Base-by-base conservation (phyloP, 2,113 vertebrate genomes). In the Uria aalge region DNA sequence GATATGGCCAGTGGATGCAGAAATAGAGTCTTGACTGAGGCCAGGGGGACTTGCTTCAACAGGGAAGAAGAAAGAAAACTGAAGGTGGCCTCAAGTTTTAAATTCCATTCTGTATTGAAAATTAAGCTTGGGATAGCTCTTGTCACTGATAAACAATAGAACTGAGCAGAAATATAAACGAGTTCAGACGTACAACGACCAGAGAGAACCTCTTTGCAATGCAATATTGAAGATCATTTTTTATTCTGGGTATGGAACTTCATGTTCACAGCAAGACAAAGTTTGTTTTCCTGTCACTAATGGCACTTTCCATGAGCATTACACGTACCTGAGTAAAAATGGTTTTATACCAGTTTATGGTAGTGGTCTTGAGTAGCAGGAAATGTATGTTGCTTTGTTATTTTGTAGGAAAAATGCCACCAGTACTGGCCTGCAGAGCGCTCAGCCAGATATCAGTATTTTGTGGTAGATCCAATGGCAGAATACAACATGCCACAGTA, bases 401-500 rank as follows among this genome's bases (percentile, higher is more conserved):
- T 94, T 71, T 94, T 92, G 32, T 93, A 99, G 99, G 99, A 99
- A 98, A 99, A 99, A 97, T 99, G 99, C 96, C 99, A 99, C 97
- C 99, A 99, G 95, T 99, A 99, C 87, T 99, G 99, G 99, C 99
- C 99, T 90, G 99, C 99, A 6, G 99, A 99, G 95, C 99, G 99
- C 80, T 99, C 99, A 63, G 99, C 99, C 91, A 99, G 99, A 95
- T 99, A 99, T 68, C 99, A 99, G 97, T 99, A 99, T 98, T 99
- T 99, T 98, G 99, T 99, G 88, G 99, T 99, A 95, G 99, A 99
- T 96, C 99, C 99, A 45, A 99, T 99, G 99, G 99, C 99, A 29
- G 99, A 99, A 85, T 99, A 99, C 95, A 99, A 99, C 97, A 99
- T 99, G 99, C 99, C 99, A 64, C 99, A 99, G 92, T 99, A 99